These are phyloP conservation scores for Choristoneura fumiferana DNA, from an alignment of 1,140 invertebrate genomes.

Conservation along the genomic window DNA sequence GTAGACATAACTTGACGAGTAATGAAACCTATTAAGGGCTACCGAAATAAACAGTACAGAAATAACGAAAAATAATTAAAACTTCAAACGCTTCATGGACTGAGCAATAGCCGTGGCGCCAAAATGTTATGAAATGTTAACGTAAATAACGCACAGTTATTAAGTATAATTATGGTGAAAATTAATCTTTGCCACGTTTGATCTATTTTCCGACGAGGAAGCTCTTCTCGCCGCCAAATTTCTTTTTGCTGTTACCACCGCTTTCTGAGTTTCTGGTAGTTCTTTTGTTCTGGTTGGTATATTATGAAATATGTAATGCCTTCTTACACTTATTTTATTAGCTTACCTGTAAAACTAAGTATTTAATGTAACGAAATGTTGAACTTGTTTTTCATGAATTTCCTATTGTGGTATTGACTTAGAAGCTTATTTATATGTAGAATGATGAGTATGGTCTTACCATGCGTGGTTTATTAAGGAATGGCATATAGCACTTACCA, in stretches of 20 bases:
- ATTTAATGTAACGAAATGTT: no score
- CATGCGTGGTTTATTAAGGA: no score
- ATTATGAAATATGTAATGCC: no score
- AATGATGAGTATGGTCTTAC: no score
- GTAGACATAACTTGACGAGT: background rate
- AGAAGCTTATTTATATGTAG: no score
- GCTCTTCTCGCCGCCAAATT: background rate
- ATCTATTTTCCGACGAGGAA: constrained; percentile 50
- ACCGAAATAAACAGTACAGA: constrained; percentile 2
- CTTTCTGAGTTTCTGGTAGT: no score
- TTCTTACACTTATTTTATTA: no score
- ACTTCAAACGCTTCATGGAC: constrained; percentile 22
- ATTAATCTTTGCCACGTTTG: constrained; percentile 45
- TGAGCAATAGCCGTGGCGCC: constrained; percentile 24
- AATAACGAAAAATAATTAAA: background rate
- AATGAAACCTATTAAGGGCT: background rate
- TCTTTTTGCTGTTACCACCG: background rate
- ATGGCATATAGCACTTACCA: no score
- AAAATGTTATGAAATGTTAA: constrained; percentile 27
- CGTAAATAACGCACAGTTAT: constrained; percentile 33
- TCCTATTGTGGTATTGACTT: no score
- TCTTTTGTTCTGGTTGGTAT: no score
- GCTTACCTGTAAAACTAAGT: no score
- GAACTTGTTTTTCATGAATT: no score
- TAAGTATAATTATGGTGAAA: constrained; percentile 43